phyloP scores from a whole-genome alignment of 2,888 invertebrate genomes.

The Neoscelio sp. region DNA sequence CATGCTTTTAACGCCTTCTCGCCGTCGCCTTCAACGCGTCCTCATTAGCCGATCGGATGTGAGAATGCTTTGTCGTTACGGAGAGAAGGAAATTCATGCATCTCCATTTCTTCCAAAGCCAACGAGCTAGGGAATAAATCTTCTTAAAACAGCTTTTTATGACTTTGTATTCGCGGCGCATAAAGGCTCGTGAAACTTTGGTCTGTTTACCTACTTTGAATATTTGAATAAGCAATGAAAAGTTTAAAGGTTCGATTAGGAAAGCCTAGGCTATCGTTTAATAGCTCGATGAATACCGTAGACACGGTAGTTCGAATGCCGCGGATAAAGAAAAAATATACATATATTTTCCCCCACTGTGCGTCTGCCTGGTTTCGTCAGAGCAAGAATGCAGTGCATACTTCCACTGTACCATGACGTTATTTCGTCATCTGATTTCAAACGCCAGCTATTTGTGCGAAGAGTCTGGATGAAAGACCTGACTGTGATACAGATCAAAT shows the following conservation, averaged over 20 bases:
- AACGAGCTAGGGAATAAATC: conserved; percentile 26
- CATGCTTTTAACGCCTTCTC: conserved; percentile 72
- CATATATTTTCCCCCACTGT: conserved; percentile 21
- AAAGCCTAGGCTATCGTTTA: no score
- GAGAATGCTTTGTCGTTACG: conserved; percentile 53
- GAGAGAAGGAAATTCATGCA: conserved; percentile 48
- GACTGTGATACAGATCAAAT: conserved; percentile 15
- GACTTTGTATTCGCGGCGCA: neutral
- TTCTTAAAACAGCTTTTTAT: conserved; percentile 18
- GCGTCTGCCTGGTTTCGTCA: conserved; percentile 55
- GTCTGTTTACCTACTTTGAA: conserved; percentile 59
- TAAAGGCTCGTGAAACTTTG: conserved; percentile 27
- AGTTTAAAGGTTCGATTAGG: neutral
- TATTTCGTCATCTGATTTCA: conserved; percentile 62
- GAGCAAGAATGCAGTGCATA: conserved; percentile 47
- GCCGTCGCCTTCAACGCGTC: conserved; percentile 68
- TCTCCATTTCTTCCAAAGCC: conserved; percentile 21
- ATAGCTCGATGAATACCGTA: conserved; percentile 2
- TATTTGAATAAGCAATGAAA: neutral
- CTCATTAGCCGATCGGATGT: conserved; percentile 70
- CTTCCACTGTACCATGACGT: conserved; percentile 60
- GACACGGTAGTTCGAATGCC: conserved; percentile 13
- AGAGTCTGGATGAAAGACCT: conserved; percentile 40
- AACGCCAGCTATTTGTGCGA: conserved; percentile 52
- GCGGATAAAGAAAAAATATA: conserved; percentile 17